phyloP scores from a whole-genome alignment of 1,140 invertebrate species.

The Ceratoteleas bidentatus region DNA sequence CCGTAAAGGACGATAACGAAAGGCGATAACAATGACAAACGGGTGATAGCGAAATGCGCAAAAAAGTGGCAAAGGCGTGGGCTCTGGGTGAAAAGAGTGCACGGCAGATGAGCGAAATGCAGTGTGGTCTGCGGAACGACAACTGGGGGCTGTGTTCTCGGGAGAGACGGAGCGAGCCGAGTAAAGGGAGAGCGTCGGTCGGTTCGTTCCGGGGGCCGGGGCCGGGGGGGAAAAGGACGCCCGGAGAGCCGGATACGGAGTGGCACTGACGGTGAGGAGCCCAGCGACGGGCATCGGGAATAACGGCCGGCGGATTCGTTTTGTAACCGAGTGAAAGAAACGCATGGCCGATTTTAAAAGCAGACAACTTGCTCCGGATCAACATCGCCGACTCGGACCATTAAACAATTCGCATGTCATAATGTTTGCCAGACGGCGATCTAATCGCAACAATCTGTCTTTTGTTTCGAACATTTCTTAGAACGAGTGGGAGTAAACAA shows the following conservation, averaged over 20 bases:
- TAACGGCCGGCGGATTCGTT: slow-evolving; percentile 32
- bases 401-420: slow-evolving; percentile 9
- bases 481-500: too few relatives aligned
- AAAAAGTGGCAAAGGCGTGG: background rate
- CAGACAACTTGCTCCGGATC: slow-evolving; percentile 11
- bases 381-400: slow-evolving; percentile 3
- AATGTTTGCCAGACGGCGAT: too few relatives aligned
- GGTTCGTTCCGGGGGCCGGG: slow-evolving; percentile 14
- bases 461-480: too few relatives aligned
- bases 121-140: slow-evolving; percentile 33
- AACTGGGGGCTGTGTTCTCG: slow-evolving; percentile 47
- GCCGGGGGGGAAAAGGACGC: slow-evolving; percentile 41
- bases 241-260: slow-evolving; percentile 63
- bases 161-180: slow-evolving; percentile 33
- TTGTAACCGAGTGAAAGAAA: slow-evolving; percentile 53
- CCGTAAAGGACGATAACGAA: background rate
- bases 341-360: slow-evolving; percentile 44
- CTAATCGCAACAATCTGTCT: too few relatives aligned
- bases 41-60: background rate
- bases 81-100: slow-evolving; percentile 10
- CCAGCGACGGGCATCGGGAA: slow-evolving; percentile 42
- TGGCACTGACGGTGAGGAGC: slow-evolving; percentile 59
- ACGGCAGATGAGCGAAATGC: slow-evolving; percentile 18
- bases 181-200: slow-evolving; percentile 30
- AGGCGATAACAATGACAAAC: background rate